Evolutionary conservation across 2,888 invertebrate genomes (phyloP), one percentile per base, ranked within the genome.

Genomic region (Tethea ocularis): DNA sequence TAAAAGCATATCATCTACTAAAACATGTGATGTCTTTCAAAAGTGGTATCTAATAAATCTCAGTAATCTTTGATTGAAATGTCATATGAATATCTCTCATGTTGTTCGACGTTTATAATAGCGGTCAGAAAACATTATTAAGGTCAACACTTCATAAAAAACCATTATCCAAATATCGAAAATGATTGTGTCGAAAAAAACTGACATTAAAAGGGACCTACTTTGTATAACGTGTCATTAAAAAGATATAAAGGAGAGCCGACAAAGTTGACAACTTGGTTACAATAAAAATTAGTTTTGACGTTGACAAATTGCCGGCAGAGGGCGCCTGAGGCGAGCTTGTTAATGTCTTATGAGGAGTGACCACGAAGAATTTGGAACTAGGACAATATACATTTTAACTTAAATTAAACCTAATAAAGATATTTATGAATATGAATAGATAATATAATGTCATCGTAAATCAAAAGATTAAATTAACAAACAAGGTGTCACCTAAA

Each of bases 261-360:
- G 69, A 71, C 77, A 70, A 69, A 82, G 78, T 80, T 84, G 85
- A 85, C 87, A 85, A 83, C 80, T 84, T 77, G 82, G 79, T 83
- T 79, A 83, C 79, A 80, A 81, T 82, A 84, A 83, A 82, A 87
- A 86, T 86, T 80, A 78, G 82, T 75, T 76, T 70, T 77, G 85
- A 87, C 87, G 74, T 82, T 86, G 87, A 88, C 82, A 87, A 86
- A 87, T 88, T 80, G 82, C 76, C 66, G 69, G 69, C 69, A 71
- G 75, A 69, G 74, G 72, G 67, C 77, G 77, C 76, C 73, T 63
- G 74, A 62, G 80, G 82, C 78, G 67, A 61, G 69, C 77, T 75
- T 76, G 78, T 80, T 79, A 77, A 80, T 80, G 77, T 69, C 69
- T 60, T n/a, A n/a, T n/a, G 52, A 56, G 58, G 64, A 61, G 64